These are phyloP conservation scores for Lithobates sylvaticus DNA, from an alignment of 2,797 vertebrate species.

Conservation along the genomic window DNA sequence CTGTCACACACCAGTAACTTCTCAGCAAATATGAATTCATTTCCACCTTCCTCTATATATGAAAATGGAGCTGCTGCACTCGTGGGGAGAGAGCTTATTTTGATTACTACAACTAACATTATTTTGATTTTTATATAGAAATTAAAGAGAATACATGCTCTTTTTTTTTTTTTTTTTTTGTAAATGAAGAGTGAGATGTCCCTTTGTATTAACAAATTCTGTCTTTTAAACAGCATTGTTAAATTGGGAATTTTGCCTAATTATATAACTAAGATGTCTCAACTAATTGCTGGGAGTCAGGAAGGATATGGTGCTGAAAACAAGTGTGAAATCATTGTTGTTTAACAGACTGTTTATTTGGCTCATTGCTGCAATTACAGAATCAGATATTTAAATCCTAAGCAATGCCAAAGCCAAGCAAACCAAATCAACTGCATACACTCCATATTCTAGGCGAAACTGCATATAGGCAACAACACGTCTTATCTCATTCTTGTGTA, in stretches of 20 bases:
- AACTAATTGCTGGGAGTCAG: slow-evolving; percentile 51
- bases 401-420: neutral
- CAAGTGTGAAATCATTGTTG: slow-evolving; percentile 40
- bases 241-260: slow-evolving; percentile 52
- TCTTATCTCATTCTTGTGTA: too few species aligned
- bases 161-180: neutral
- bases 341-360: slow-evolving; percentile 37
- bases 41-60: slow-evolving; percentile 38
- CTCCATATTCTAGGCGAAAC: neutral
- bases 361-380: neutral
- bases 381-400: slow-evolving; percentile 9
- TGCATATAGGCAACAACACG: neutral
- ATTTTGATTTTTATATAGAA: slow-evolving; percentile 2
- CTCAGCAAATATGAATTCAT: slow-evolving; percentile 60
- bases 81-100: neutral
- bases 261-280: slow-evolving; percentile 50
- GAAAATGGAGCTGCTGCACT: slow-evolving; percentile 2
- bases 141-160: slow-evolving; percentile 9
- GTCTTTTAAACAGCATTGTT: slow-evolving; percentile 52
- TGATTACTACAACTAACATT: neutral
- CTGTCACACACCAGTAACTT: slow-evolving; percentile 57
- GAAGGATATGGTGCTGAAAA: slow-evolving; percentile 40
- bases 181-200: slow-evolving; percentile 35
- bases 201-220: slow-evolving; percentile 32
- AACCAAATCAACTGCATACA: neutral